Percentiles rank a stretch among this genome's conserved stretches.
Evolutionary conservation across 1,140 invertebrate genomes (phyloP).

Genomic region (Drosophila teissieri): DNA sequence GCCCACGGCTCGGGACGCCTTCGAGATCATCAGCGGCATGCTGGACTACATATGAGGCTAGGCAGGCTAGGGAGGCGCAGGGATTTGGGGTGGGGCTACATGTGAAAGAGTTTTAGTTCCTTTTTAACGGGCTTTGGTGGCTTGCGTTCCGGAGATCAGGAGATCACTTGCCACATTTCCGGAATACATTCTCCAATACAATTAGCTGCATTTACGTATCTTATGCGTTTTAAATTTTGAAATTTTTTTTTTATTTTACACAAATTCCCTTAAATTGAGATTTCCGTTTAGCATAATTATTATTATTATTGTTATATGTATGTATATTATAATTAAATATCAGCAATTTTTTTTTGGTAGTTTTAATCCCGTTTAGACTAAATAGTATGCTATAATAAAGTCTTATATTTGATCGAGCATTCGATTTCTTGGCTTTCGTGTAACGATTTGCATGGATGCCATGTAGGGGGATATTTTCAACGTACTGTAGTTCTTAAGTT

Average conservation of each 20-base stretch:
- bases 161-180: constrained; percentile 24
- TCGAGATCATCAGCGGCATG: constrained; percentile 91
- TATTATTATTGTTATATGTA: constrained; percentile 6
- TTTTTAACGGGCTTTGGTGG: constrained; percentile 11
- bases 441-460: constrained; percentile 53
- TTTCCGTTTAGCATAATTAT: not conserved
- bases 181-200: constrained; percentile 16
- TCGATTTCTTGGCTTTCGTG: constrained; percentile 12
- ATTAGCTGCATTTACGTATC: constrained; percentile 1
- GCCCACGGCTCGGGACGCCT: constrained; percentile 91
- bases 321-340: constrained; percentile 9
- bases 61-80: too few relatives aligned
- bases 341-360: constrained; percentile 41
- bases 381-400: constrained; percentile 30
- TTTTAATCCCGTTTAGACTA: constrained; percentile 30
- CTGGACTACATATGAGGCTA: constrained; percentile 85
- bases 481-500: not conserved
- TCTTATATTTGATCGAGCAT: constrained; percentile 23
- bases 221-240: constrained; percentile 6
- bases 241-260: constrained; percentile 25
- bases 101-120: constrained; percentile 25
- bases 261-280: not conserved
- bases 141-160: constrained; percentile 32
- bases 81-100: constrained; percentile 19
- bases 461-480: constrained; percentile 22